Evolutionary conservation across 2,888 invertebrate genomes (phyloP), one percentile per base, ranked within the genome.

Genomic region (Bedellia somnulentella): DNA sequence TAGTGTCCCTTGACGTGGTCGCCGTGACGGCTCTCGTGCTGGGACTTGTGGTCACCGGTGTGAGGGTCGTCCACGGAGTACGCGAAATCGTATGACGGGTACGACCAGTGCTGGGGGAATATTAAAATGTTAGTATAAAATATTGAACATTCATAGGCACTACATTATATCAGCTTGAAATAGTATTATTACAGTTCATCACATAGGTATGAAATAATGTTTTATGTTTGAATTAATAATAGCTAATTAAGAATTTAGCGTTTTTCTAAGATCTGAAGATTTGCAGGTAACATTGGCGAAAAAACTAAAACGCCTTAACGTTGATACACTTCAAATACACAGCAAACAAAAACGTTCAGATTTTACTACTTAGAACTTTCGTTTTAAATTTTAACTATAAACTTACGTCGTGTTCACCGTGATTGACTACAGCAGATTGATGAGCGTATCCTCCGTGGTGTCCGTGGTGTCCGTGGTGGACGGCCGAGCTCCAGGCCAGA

Each of bases 1-100:
- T 83, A 84, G 35, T 77, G 67, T 18, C 84, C 84, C 45, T 66
- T 75, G 36, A 84, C 83, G 31, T 61, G 64, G 48, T 81, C 79
- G 3, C 83, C 83, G 46, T 79, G 67, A 21, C 77, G 66, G 39
- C 57, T 55, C 54, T 81, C 81, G 21, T 64, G 52, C 45, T 80
- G 80, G 24, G 76, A 70, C 56, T 81, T 81, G 45, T 76, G 63
- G 58, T 81, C 81, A 10, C 79, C 80, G 5, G 80, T 80, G 45
- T 81, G 78, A 3, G 60, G 70, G 42, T 81, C 81, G 30, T 71
- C 56, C 27, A 78, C 80, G 11, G 78, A 76, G 48, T 80, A 81
- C 33, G 78, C 71, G 52, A 77, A 80, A 32, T 70, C 61, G 57
- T 82, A 81, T 37, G 71, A 61, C 18, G 80, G 80, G 48, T 79